Conservation (phyloP, 2,888 invertebrate genomes). For the Stramonita haemastoma region DNA sequence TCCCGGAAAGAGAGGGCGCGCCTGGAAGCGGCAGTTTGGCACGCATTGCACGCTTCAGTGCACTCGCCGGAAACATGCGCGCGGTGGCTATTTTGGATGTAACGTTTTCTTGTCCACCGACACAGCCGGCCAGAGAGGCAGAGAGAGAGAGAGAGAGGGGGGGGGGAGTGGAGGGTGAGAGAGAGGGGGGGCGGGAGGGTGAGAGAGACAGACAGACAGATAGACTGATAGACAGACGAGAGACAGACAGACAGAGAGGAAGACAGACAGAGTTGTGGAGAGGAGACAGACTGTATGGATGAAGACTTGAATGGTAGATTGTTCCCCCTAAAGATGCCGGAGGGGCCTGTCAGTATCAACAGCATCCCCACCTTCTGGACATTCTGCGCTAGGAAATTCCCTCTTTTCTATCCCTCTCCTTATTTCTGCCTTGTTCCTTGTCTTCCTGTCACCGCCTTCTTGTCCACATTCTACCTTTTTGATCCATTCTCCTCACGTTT, state of each 20-base stretch:
- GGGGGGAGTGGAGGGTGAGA: neutral
- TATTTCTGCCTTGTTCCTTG: too few species aligned
- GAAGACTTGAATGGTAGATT: too few species aligned
- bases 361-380: too few species aligned
- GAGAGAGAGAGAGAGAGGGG: neutral
- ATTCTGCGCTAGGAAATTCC: too few species aligned
- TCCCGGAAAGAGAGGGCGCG: neutral
- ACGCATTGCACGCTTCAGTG: neutral
- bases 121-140: neutral
- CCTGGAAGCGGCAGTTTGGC: constrained; percentile 7
- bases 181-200: neutral
- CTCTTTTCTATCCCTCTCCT: too few species aligned
- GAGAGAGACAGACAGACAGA: neutral
- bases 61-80: neutral
- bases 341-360: too few species aligned
- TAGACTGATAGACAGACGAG: neutral
- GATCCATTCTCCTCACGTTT: too few species aligned
- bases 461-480: too few species aligned
- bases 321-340: too few species aligned
- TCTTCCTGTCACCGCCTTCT: too few species aligned
- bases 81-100: neutral
- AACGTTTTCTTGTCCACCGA: neutral
- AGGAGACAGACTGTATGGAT: too few species aligned
- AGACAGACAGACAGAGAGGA: neutral
- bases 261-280: neutral